phyloP scores from a whole-genome alignment of 1,140 invertebrate species.

The Lamellibrachia luymesi region DNA sequence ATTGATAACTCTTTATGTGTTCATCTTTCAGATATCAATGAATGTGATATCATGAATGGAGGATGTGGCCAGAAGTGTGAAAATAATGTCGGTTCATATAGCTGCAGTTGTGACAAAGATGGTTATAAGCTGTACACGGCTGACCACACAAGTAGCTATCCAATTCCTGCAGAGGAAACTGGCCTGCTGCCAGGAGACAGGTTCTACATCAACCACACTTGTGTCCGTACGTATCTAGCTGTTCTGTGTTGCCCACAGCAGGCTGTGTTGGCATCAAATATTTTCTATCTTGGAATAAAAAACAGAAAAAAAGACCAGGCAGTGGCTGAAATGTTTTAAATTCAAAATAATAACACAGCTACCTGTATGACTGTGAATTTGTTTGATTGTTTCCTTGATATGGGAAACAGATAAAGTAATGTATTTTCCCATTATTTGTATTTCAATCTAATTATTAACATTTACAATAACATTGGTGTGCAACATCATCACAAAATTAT shows the following conservation, averaged over 20 bases:
- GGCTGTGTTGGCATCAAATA: conserved; percentile 3
- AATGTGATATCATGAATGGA: neutral
- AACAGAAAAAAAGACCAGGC: no score
- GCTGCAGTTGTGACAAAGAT: conserved; percentile 56
- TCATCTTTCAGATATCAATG: conserved; percentile 19
- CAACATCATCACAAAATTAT: no score
- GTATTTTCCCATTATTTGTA: no score
- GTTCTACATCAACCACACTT: conserved; percentile 91
- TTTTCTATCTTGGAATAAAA: no score
- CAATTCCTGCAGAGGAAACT: conserved; percentile 77
- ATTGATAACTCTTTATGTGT: neutral
- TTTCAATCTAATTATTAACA: no score
- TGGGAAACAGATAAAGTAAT: no score
- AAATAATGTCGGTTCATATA: conserved; percentile 30
- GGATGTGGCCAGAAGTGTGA: conserved; percentile 9
- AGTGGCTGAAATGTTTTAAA: no score
- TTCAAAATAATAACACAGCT: no score
- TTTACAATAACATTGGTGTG: no score
- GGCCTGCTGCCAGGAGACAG: conserved; percentile 84
- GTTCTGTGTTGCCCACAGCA: neutral
- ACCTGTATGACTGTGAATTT: no score
- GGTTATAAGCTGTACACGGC: conserved; percentile 83
- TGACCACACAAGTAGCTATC: conserved; percentile 90
- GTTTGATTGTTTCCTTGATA: no score
- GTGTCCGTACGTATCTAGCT: conserved; percentile 66